Evolutionary conservation across 2,888 invertebrate species (phyloP).

Genomic region (Gymnoscelis rufifasciata): DNA sequence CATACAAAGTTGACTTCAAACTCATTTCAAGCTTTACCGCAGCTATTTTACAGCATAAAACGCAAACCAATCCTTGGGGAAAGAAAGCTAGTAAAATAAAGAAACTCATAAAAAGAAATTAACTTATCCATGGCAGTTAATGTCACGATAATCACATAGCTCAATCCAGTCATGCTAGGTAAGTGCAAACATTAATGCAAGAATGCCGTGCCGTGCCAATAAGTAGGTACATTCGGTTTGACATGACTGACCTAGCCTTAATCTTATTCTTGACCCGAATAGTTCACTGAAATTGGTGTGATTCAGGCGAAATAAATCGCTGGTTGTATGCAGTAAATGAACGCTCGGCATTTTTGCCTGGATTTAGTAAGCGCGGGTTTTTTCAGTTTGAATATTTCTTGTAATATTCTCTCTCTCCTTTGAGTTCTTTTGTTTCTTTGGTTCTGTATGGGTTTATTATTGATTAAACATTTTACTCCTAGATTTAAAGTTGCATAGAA

Average conservation of each 20-base stretch:
- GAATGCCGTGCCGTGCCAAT: constrained; percentile 70
- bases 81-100: not conserved
- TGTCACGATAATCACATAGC: constrained; percentile 2
- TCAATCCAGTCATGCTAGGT: constrained; percentile 5
- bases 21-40: too few relatives aligned
- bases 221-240: constrained; percentile 37
- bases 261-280: constrained; percentile 45
- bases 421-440: too few relatives aligned
- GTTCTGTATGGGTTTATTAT: too few relatives aligned
- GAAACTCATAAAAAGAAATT: not conserved
- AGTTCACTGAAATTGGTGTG: constrained; percentile 26
- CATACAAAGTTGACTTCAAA: too few relatives aligned
- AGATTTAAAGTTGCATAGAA: too few relatives aligned
- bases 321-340: constrained; percentile 11
- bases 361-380: too few relatives aligned
- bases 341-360: constrained; percentile 7
- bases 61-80: too few relatives aligned
- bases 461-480: too few relatives aligned
- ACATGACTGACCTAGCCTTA: constrained; percentile 43
- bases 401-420: too few relatives aligned
- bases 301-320: constrained; percentile 20
- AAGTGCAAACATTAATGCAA: constrained; percentile 58
- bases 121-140: constrained; percentile 2
- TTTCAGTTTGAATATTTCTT: too few relatives aligned
- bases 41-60: too few relatives aligned